phyloP scores from a whole-genome alignment of 2,888 invertebrate species.

The Ochropleura leucogaster region DNA sequence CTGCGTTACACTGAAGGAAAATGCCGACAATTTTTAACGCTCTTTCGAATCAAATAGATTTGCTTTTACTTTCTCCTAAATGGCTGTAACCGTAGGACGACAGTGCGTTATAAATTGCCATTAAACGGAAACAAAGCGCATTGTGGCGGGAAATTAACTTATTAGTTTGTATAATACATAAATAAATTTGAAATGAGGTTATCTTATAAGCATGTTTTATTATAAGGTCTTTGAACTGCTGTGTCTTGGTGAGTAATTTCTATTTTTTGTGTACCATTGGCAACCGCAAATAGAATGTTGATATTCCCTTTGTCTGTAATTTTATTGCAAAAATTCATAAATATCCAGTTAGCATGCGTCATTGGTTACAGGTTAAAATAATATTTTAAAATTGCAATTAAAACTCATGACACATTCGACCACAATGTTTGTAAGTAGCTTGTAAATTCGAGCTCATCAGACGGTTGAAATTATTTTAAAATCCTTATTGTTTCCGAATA shows the following conservation, averaged over 20 bases:
- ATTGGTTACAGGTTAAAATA: neutral
- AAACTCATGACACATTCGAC: neutral
- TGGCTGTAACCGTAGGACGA: conserved; percentile 65
- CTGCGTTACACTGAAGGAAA: conserved; percentile 67
- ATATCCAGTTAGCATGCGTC: neutral
- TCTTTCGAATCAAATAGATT: conserved; percentile 77
- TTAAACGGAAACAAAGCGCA: conserved; percentile 49
- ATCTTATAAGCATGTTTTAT: conserved; percentile 35
- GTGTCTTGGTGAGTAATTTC: conserved; percentile 35
- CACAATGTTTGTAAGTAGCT: neutral
- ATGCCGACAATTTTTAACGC: conserved; percentile 69
- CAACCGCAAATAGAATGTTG: conserved; percentile 18
- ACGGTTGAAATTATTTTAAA: too few relatives aligned
- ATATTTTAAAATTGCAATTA: neutral
- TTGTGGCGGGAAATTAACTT: conserved; percentile 30
- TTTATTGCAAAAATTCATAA: neutral
- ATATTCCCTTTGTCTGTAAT: conserved; percentile 3
- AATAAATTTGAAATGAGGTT: conserved; percentile 25
- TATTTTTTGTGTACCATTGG: neutral
- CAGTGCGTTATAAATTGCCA: conserved; percentile 58
- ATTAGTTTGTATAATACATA: conserved; percentile 14
- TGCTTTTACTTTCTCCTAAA: conserved; percentile 81
- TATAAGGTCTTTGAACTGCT: conserved; percentile 36
- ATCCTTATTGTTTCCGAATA: too few relatives aligned
- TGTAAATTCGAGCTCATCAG: too few relatives aligned